Evolutionary conservation across 1,140 invertebrate species (phyloP), one percentile per base, ranked within the genome.

Genomic region (Teleopsis dalmanni): DNA sequence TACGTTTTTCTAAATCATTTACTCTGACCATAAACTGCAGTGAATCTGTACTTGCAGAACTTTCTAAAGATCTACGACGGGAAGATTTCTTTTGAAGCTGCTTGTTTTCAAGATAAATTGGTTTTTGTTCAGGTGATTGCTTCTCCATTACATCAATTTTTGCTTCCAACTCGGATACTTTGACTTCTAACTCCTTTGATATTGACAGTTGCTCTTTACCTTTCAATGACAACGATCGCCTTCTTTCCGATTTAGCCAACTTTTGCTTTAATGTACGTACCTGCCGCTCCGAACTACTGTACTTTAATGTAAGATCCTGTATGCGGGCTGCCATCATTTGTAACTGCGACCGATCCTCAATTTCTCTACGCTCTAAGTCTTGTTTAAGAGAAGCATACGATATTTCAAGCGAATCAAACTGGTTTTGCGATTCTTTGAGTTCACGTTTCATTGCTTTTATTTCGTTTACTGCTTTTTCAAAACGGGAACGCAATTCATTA

Each of bases 361-460:
- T 77, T 53, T 83, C 81, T 34, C 79, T 69, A 4, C 81, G 65
- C 50, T 83, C 80, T 52, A 84, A 73, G 59, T 88, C 85, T 61
- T 87, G 83, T 40, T 81, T 80, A 27, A 88, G 72, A 26, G 81
- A 81, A 48, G 85, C 78, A 55, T 86, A 81, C 21, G 81, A 78
- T 21, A 91, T 66, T 64, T 92, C 88, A 7, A 91, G 67, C 51
- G 82, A 82, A 65, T 91, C 88, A 57, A 84, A 85, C 57, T 83
- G 80, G 16, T 80, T 80, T 59, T 91, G 82, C 4, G 86, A 83
- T 56, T 87, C 83, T n/a, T 84, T 80, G 1, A 92, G 71, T 60
- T 91, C 86, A 16, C 82, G 78, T 53, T 89, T 88, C 77, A 92
- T 83, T 4, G 83, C 80, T 53, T 83, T 76, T 14, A 91, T 91